phyloP scores from a whole-genome alignment of 2,113 vertebrate species.

The Myrmecobius fasciatus region DNA sequence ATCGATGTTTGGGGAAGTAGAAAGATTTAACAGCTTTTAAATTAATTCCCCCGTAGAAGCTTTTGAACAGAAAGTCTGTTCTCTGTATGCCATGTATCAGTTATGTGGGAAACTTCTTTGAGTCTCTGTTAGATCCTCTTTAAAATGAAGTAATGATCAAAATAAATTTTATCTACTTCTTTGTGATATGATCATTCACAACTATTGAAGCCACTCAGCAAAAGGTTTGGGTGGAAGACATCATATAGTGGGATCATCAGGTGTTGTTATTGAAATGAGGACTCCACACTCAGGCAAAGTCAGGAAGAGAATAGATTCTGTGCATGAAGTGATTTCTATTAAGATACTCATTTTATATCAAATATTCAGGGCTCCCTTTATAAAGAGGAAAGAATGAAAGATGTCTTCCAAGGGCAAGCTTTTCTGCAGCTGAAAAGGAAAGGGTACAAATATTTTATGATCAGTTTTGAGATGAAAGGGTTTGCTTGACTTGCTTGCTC shows the following conservation, averaged over 20 bases:
- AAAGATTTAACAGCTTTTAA: conserved; percentile 61
- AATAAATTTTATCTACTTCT: conserved; percentile 73
- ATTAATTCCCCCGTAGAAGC: conserved; percentile 37
- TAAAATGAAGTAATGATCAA: conserved; percentile 76
- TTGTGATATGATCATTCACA: conserved; percentile 72
- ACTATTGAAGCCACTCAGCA: conserved; percentile 58
- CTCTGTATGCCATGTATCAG: conserved; percentile 53
- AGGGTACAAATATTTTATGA: conserved; percentile 81
- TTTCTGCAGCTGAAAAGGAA: conserved; percentile 55
- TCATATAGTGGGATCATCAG: conserved; percentile 53
- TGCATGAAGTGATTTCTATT: conserved; percentile 69
- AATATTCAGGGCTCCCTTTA: conserved; percentile 71
- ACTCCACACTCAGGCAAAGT: conserved; percentile 49
- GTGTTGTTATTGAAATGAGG: conserved; percentile 74
- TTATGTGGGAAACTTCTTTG: conserved; percentile 48
- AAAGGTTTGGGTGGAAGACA: conserved; percentile 68
- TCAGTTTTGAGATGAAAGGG: conserved; percentile 80
- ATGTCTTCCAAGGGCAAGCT: conserved; percentile 68
- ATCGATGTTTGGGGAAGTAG: conserved; percentile 51
- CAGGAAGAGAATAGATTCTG: conserved; percentile 58
- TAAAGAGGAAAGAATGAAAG: conserved; percentile 61
- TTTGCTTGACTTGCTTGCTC: conserved; percentile 66
- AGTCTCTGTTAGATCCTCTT: conserved; percentile 71
- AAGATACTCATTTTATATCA: conserved; percentile 72
- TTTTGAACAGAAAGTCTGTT: conserved; percentile 70